These are phyloP conservation scores for Imbricaverruca yamaguchii DNA, from an alignment of 2,888 invertebrate species.

Conservation along the genomic window DNA sequence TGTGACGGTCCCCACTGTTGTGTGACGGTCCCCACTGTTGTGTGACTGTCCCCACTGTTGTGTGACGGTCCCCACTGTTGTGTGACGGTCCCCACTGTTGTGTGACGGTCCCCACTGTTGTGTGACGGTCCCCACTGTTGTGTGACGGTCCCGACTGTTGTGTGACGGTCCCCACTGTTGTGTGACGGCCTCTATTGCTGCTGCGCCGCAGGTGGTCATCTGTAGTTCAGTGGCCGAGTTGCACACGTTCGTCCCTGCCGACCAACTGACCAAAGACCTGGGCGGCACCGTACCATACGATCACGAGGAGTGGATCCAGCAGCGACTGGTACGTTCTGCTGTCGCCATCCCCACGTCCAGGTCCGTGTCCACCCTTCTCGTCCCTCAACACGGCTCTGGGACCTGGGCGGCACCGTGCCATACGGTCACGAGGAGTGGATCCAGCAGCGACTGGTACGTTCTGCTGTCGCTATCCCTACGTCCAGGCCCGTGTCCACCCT, in stretches of 20 bases:
- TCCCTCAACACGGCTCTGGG: conserved; percentile 45
- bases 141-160: too few relatives aligned
- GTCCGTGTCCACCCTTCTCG: too few relatives aligned
- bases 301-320: conserved; percentile 93
- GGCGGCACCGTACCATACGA: conserved; percentile 83
- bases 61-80: too few relatives aligned
- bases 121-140: too few relatives aligned
- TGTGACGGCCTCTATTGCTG: background rate
- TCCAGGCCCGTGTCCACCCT: too few relatives aligned
- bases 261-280: conserved; percentile 79
- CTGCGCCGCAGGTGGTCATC: conserved; percentile 53
- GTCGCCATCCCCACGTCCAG: background rate
- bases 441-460: conserved; percentile 77
- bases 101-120: too few relatives aligned
- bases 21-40: too few relatives aligned
- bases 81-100: too few relatives aligned
- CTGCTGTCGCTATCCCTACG: background rate
- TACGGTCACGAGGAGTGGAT: conserved; percentile 96
- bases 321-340: conserved; percentile 66
- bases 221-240: conserved; percentile 79
- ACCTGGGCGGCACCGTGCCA: conserved; percentile 77
- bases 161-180: too few relatives aligned
- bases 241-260: conserved; percentile 71
- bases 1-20: too few relatives aligned
- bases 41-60: too few relatives aligned